These are phyloP conservation scores for Lagria hirta DNA, from an alignment of 2,888 invertebrate genomes.

Conservation along the genomic window DNA sequence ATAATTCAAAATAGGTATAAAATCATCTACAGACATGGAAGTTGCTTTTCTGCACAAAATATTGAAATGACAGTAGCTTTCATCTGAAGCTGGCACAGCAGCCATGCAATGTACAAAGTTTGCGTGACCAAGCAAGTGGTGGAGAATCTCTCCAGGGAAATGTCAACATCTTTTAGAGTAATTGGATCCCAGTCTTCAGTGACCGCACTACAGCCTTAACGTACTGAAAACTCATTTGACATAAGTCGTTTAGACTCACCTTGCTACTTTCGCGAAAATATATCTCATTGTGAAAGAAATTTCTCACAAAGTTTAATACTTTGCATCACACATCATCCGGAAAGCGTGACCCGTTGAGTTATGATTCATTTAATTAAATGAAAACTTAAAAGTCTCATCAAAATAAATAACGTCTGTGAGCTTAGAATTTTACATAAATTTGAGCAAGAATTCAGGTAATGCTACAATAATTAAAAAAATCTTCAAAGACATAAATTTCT, in stretches of 20 bases:
- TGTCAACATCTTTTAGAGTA: slow-evolving; percentile 33
- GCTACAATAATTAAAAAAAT: slow-evolving; percentile 29
- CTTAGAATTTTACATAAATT: slow-evolving; percentile 14
- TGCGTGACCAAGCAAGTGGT: slow-evolving; percentile 31
- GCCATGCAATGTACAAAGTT: slow-evolving; percentile 29
- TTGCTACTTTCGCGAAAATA: slow-evolving; percentile 6
- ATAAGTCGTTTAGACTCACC: slow-evolving; percentile 27
- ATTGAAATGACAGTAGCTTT: slow-evolving; percentile 29
- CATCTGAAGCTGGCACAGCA: slow-evolving; percentile 26
- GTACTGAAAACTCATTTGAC: slow-evolving; percentile 34
- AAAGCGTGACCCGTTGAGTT: neutral
- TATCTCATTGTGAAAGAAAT: neutral
- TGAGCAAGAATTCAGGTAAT: slow-evolving; percentile 14
- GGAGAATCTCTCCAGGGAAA: slow-evolving; percentile 30
- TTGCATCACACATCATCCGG: slow-evolving; percentile 5
- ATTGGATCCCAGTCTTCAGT: slow-evolving; percentile 30
- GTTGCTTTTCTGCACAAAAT: slow-evolving; percentile 13
- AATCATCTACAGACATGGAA: slow-evolving; percentile 5
- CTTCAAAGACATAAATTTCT: slow-evolving; percentile 28
- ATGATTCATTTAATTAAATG: slow-evolving; percentile 17
- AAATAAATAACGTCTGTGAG: slow-evolving; percentile 10
- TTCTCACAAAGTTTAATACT: neutral
- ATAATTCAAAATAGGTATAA: too few relatives aligned
- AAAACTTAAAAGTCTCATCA: slow-evolving; percentile 6
- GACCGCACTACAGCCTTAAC: slow-evolving; percentile 31